Conservation (phyloP, 2,888 invertebrate species). For the Parthenolecanium corni region DNA sequence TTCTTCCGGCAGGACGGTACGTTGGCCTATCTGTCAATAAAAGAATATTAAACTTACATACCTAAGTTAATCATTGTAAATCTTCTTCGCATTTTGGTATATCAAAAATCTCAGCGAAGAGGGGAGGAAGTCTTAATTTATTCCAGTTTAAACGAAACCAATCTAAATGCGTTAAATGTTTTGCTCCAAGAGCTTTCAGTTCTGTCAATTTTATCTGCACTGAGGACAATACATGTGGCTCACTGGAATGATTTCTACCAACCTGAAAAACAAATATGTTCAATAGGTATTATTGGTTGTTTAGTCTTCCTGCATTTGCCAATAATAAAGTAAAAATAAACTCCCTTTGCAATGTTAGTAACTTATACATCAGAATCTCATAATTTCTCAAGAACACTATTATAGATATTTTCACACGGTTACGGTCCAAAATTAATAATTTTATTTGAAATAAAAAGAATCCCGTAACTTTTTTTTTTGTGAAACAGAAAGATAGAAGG, state of each 20-base stretch:
- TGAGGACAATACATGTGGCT: constrained; percentile 47
- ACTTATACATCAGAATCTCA: neutral
- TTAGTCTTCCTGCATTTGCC: no score
- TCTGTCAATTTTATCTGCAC: constrained; percentile 56
- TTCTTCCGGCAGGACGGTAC: no score
- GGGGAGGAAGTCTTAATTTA: constrained; percentile 70
- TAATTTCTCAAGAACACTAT: neutral
- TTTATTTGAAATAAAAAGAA: no score
- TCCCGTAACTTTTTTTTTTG: no score
- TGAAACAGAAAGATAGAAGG: no score
- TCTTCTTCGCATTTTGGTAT: constrained; percentile 77
- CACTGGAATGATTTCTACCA: constrained; percentile 48
- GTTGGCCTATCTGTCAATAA: no score
- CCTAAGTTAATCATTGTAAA: constrained; percentile 34
- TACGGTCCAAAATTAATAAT: no score
- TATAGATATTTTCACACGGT: no score
- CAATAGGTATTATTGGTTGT: no score
- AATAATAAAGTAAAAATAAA: no score
- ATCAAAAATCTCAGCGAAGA: constrained; percentile 95
- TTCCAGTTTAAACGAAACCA: constrained; percentile 89
- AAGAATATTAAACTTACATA: neutral
- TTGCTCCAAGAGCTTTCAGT: constrained; percentile 63
- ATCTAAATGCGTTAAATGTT: constrained; percentile 70
- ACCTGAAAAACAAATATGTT: constrained; percentile 41
- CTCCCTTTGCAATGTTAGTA: neutral